These are phyloP conservation scores for Enteromius thamalakanensis DNA, from an alignment of 2,797 vertebrate species.

Conservation along the genomic window DNA sequence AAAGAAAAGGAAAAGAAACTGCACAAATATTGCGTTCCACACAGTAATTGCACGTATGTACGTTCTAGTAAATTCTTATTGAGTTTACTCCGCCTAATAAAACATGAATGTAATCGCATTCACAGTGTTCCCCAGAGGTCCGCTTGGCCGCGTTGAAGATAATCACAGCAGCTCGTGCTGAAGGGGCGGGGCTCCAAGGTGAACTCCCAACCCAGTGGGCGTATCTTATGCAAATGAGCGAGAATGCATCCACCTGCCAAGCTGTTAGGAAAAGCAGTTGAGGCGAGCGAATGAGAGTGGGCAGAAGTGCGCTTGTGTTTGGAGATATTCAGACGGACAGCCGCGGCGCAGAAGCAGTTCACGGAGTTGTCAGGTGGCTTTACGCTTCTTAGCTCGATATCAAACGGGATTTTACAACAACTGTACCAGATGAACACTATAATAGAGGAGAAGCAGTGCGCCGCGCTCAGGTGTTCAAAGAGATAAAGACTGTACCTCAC, in stretches of 20 bases:
- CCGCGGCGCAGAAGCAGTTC: slow-evolving; percentile 56
- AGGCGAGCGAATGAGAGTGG: slow-evolving; percentile 65
- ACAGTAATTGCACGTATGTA: neutral
- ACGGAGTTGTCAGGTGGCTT: slow-evolving; percentile 61
- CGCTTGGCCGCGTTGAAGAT: neutral
- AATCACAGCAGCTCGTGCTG: slow-evolving; percentile 24
- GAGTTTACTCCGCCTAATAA: slow-evolving; percentile 28
- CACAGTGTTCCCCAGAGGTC: neutral
- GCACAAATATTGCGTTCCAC: neutral
- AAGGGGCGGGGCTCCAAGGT: slow-evolving; percentile 66
- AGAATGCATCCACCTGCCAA: slow-evolving; percentile 81
- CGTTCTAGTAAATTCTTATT: neutral
- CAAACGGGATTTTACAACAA: slow-evolving; percentile 29
- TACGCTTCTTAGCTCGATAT: slow-evolving; percentile 53
- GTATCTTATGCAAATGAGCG: slow-evolving; percentile 66
- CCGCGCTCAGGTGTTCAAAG: slow-evolving; percentile 69
- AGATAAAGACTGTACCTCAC: slow-evolving; percentile 59
- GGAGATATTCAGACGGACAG: slow-evolving; percentile 57
- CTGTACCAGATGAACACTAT: slow-evolving; percentile 38
- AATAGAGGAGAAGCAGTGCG: slow-evolving; percentile 58
- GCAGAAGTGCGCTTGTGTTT: slow-evolving; percentile 55
- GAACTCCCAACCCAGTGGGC: slow-evolving; percentile 75
- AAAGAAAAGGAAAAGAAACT: neutral
- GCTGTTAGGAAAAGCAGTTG: slow-evolving; percentile 67
- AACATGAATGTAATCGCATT: slow-evolving; percentile 7